Evolutionary conservation across 2,888 invertebrate species (phyloP).

Genomic region (Crematogaster levior): DNA sequence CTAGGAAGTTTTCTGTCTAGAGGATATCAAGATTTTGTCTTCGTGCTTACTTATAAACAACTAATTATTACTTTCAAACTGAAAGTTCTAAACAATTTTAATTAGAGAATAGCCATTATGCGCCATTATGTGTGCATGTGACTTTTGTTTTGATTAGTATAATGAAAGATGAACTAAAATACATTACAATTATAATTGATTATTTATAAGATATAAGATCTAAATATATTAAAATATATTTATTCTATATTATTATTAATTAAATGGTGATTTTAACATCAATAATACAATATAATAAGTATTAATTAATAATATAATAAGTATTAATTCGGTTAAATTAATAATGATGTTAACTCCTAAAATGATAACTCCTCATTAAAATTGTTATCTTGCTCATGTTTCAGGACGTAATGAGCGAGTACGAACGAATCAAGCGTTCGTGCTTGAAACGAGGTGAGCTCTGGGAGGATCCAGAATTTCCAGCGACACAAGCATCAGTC

Average conservation of each 20-base stretch:
- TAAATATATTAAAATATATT: neutral
- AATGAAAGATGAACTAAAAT: neutral
- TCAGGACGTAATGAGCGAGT: constrained; percentile 90
- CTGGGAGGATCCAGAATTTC: constrained; percentile 97
- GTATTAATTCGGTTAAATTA: too few relatives aligned
- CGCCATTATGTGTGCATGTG: too few relatives aligned
- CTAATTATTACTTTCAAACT: constrained; percentile 17
- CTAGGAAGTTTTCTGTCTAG: constrained; percentile 20
- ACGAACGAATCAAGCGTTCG: constrained; percentile 93
- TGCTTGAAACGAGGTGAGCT: constrained; percentile 93
- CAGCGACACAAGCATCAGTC: constrained; percentile 94
- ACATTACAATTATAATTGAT: neutral
- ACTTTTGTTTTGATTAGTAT: constrained; percentile 7
- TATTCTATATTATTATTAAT: neutral
- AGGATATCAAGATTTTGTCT: constrained; percentile 33
- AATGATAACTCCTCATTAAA: neutral
- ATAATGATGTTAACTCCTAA: neutral
- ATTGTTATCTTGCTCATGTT: neutral
- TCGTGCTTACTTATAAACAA: neutral
- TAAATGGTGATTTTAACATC: neutral
- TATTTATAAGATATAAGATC: neutral
- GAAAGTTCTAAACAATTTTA: neutral
- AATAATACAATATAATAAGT: neutral
- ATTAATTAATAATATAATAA: neutral
- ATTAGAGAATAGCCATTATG: neutral